Evolutionary conservation across 2,888 invertebrate species (phyloP), one percentile per base, ranked within the genome.

Genomic region (Stenchaetothrips biformis): DNA sequence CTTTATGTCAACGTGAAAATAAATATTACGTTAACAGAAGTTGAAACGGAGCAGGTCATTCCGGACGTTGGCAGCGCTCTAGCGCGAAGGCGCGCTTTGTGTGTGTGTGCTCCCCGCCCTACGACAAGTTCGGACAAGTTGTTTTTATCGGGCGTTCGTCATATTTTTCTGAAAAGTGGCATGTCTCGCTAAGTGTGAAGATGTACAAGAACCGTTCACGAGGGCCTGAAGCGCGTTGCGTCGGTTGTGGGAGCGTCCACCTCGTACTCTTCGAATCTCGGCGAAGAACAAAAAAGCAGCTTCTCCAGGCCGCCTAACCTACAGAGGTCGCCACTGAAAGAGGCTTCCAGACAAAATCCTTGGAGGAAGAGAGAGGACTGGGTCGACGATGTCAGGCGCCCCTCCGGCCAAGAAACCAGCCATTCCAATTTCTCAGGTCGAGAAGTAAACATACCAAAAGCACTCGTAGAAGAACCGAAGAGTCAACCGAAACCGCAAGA

Each of bases 181-280:
- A 53, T 6, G 13, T 53, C 18, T 53, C 53, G 53, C 9, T 1
- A 53, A 53, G 16, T 53, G 9, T 9, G 21, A 74, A 21, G 25
- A 74, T 74, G 67, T 74, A 74, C 25, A 74, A 74, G 25, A 74
- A 74, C 25, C 67, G 67, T 74, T 21, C 67, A 21, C 21, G 67
- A 25, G 67, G 67, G 67, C 21, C 25, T 74, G 21, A 74, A 74
- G 25, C 67, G 67, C 21, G 25, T 25, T 4, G 67, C 67, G 21
- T 74, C 67, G 11, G 67, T 25, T 7, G 21, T 74, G 7, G 37
- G 37, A 37, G 11, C 25, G 21, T 74, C 67, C 11, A 25, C n/a
- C 7, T 18, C 21, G 67, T 21, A 25, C 2, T 21, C 67, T 4
- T 74, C 67, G 25, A 74, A 74, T 74, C 25, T 74, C 21, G 25